phyloP scores from a whole-genome alignment of 2,888 invertebrate species.

The Chrysolina oricalcia region DNA sequence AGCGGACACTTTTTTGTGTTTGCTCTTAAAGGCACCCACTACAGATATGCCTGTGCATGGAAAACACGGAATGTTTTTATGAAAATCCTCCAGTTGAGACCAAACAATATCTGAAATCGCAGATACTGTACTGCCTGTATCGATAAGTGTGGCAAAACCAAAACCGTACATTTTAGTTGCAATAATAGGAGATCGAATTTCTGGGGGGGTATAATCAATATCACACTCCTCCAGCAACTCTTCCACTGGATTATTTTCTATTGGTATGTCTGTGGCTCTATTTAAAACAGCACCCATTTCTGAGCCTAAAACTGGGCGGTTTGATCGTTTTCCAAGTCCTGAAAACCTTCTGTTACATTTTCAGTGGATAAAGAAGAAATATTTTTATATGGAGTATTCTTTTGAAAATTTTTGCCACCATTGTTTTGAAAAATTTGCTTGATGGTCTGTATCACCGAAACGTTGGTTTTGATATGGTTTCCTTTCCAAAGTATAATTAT shows the following conservation, averaged over 20 bases:
- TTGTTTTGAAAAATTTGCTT: neutral
- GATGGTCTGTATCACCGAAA: neutral
- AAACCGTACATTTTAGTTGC: no score
- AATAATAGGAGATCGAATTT: neutral
- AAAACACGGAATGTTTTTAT: no score
- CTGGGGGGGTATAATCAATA: neutral
- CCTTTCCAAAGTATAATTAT: neutral
- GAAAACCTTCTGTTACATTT: neutral
- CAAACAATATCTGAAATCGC: no score
- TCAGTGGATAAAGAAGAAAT: neutral
- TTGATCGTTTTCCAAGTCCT: neutral
- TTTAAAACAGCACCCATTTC: neutral
- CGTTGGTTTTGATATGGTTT: neutral
- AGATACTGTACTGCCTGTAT: no score
- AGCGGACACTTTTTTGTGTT: no score
- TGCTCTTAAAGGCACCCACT: no score
- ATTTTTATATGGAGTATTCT: neutral
- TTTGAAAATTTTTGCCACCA: neutral
- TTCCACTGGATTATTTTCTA: neutral
- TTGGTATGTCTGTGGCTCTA: neutral
- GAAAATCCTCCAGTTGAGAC: no score
- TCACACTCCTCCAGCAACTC: slow-evolving; percentile 14
- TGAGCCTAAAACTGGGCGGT: neutral
- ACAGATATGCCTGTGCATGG: no score
- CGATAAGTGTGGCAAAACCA: no score